These are phyloP conservation scores for Chaetoderma sp. DNA, from an alignment of 2,888 invertebrate genomes.

Conservation along the genomic window DNA sequence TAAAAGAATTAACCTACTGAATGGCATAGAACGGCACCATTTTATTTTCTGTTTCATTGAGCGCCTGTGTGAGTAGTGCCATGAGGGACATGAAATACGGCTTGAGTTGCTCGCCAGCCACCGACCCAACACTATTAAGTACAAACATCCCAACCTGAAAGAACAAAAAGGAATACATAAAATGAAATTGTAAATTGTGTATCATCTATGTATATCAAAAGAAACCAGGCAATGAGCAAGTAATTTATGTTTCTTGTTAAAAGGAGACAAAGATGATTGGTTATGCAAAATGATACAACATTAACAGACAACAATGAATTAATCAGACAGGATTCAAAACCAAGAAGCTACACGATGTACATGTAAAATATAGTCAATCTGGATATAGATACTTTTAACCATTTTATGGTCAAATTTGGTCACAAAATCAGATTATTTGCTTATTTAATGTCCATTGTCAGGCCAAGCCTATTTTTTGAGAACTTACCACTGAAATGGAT, in stretches of 20 bases:
- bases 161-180: conserved; percentile 18
- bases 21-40: conserved; percentile 76
- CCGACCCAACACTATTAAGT: conserved; percentile 78
- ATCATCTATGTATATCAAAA: too few species aligned
- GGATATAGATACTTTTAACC: too few species aligned
- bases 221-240: neutral
- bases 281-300: neutral
- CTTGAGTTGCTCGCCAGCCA: conserved; percentile 78
- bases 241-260: neutral
- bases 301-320: neutral
- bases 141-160: conserved; percentile 78
- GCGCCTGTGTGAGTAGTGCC: conserved; percentile 72
- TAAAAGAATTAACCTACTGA: conserved; percentile 63
- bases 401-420: too few species aligned
- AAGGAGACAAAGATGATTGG: conserved; percentile 2
- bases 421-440: too few species aligned
- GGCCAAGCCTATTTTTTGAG: too few species aligned
- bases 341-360: neutral
- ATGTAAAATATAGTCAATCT: neutral
- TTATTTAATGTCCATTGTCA: too few species aligned
- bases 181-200: conserved; percentile 1
- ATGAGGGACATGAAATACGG: conserved; percentile 76
- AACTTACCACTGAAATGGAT: too few species aligned
- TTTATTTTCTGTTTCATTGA: conserved; percentile 72
- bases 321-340: neutral